Evolutionary conservation across 2,113 vertebrate species (phyloP).

Genomic region (Esox niger): DNA sequence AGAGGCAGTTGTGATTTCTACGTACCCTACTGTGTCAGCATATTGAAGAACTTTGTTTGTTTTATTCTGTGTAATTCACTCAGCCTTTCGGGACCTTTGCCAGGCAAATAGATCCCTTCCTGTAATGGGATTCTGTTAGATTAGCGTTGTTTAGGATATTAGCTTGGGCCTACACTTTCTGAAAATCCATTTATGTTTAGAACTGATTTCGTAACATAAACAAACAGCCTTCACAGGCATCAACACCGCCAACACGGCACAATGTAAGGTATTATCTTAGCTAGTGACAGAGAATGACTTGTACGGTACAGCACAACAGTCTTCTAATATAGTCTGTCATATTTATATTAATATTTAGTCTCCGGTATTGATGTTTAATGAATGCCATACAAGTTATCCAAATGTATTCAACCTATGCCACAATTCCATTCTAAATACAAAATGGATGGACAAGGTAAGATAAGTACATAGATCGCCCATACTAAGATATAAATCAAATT

Average conservation of each 20-base stretch:
- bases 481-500: no score
- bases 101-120: background rate
- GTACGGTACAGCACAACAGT: conserved; percentile 5
- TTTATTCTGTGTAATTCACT: background rate
- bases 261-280: no score
- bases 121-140: background rate
- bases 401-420: no score
- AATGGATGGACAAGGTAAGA: no score
- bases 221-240: background rate
- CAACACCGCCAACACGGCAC: no score
- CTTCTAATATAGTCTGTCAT: conserved; percentile 56
- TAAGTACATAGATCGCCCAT: no score
- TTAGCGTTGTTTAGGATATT: background rate
- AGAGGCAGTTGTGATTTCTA: background rate
- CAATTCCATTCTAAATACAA: no score
- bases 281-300: background rate
- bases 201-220: background rate
- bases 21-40: background rate
- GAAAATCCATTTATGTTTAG: background rate
- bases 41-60: background rate
- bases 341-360: conserved; percentile 52
- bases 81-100: background rate
- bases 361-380: conserved; percentile 18
- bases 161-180: background rate
- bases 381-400: conserved; percentile 43